Conservation (phyloP, 2,797 vertebrate species). For the Acanthis flammea region DNA sequence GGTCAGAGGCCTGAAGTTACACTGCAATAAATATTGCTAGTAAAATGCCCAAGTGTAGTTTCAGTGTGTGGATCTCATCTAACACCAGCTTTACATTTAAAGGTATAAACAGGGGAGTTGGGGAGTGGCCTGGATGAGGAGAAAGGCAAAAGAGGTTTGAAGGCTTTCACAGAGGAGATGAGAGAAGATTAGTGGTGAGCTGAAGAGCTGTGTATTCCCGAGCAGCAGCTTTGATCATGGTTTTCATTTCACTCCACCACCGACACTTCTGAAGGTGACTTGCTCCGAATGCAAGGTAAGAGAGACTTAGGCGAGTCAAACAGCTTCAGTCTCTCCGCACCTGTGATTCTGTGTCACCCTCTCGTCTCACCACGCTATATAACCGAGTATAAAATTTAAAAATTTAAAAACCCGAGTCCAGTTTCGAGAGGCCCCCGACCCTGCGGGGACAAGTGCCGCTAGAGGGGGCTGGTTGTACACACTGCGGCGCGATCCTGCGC, state of each 20-base stretch:
- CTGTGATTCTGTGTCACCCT: background rate
- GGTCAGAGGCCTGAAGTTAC: background rate
- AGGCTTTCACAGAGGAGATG: background rate
- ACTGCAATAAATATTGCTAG: background rate
- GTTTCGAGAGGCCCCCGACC: too few relatives aligned
- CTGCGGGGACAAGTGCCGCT: background rate
- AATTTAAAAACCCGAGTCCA: accelerated
- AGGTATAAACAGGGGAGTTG: background rate
- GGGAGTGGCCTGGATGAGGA: background rate
- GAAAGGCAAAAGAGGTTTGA: background rate
- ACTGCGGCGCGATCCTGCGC: too few relatives aligned
- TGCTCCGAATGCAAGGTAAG: accelerated
- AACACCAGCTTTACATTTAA: background rate
- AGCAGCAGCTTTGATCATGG: background rate
- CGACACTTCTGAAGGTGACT: background rate
- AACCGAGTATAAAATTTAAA: background rate
- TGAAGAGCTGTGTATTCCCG: background rate
- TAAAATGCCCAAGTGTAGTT: background rate
- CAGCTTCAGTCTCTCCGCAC: background rate
- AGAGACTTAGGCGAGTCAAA: background rate
- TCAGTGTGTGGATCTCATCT: background rate
- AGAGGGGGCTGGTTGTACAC: conserved; percentile 17
- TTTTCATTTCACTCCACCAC: background rate
- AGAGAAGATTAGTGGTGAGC: background rate
- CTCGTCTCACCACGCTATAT: accelerated